phyloP scores from a whole-genome alignment of 2,113 vertebrate species.

The Motacilla alba region DNA sequence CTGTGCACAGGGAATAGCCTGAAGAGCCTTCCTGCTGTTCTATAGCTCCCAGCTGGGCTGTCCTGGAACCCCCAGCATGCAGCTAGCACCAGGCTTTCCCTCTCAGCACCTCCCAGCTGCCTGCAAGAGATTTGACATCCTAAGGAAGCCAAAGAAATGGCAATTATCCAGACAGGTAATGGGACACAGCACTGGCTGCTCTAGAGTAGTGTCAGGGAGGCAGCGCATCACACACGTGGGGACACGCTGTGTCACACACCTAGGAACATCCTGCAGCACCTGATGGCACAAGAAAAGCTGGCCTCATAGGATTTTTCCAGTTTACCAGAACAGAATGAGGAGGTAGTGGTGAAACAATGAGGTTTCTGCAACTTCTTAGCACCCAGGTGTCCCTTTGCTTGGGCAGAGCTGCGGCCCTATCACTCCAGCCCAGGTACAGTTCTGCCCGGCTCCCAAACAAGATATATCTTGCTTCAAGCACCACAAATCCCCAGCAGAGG shows the following conservation, averaged over 20 bases:
- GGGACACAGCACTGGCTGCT: neutral
- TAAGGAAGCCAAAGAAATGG: neutral
- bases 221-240: neutral
- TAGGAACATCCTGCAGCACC: fast-evolving
- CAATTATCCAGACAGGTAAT: neutral
- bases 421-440: neutral
- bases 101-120: neutral
- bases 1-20: neutral
- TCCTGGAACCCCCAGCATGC: neutral
- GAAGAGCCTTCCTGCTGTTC: fast-evolving
- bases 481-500: no score
- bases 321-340: neutral
- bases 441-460: neutral
- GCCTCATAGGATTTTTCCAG: neutral
- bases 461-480: neutral
- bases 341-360: neutral
- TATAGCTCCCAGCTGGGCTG: neutral
- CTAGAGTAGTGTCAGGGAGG: neutral
- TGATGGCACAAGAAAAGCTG: neutral
- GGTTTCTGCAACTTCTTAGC: neutral
- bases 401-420: neutral
- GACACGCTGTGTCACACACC: neutral
- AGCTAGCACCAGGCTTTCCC: neutral
- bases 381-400: neutral
- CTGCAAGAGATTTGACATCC: neutral